Conservation (phyloP, 2,113 vertebrate genomes). For the Pseudopodoces humilis region DNA sequence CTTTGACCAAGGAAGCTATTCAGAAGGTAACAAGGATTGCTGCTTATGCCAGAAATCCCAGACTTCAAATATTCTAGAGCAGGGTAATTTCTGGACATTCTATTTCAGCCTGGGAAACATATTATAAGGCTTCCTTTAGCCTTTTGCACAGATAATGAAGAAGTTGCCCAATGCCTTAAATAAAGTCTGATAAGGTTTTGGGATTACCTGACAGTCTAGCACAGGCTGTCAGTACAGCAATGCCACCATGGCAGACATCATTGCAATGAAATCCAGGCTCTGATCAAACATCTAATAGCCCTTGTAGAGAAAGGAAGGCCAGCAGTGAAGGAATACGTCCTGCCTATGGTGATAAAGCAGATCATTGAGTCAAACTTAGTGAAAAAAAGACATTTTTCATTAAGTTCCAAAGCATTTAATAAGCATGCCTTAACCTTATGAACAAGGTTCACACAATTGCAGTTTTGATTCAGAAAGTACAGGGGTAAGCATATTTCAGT, state of each 20-base stretch:
- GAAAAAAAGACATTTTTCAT: not conserved
- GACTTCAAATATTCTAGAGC: not conserved
- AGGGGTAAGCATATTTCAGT: not conserved
- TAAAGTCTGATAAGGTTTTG: not conserved
- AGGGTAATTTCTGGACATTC: not conserved
- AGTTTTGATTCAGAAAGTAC: not conserved
- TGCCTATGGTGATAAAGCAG: not conserved
- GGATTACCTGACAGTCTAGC: not conserved
- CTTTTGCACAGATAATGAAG: not conserved
- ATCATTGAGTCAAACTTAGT: not conserved
- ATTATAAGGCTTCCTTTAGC: not conserved
- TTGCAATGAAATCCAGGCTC: not conserved
- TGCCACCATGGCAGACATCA: not conserved
- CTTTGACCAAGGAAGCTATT: constrained; percentile 77
- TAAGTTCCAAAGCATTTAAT: not conserved
- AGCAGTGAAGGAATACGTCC: not conserved
- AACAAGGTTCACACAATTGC: not conserved
- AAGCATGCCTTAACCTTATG: not conserved
- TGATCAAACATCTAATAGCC: not conserved
- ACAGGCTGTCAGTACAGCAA: not conserved
- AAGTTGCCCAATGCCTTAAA: not conserved
- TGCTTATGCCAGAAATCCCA: not conserved
- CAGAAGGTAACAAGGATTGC: constrained; percentile 79
- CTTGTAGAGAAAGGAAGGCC: not conserved
- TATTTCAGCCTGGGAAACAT: not conserved